Percentiles rank a stretch among this genome's conserved stretches.
Conservation (phyloP, 2,113 vertebrate genomes). For the Todiramphus saurophagus region DNA sequence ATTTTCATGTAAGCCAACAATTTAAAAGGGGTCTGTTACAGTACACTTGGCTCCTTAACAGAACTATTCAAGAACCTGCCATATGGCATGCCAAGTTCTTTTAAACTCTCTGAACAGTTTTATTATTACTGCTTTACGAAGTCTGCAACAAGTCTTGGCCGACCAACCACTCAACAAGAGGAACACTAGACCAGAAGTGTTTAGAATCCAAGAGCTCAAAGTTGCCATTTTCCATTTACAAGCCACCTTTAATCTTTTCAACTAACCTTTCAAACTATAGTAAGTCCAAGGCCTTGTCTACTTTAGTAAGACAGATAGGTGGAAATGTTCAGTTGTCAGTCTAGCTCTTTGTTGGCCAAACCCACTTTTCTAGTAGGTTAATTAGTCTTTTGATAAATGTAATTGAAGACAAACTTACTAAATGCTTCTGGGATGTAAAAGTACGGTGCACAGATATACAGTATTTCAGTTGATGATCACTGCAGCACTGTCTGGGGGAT, state of each 20-base stretch:
- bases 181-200: slow-evolving; percentile 55
- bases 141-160: slow-evolving; percentile 62
- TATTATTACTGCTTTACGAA: slow-evolving; percentile 55
- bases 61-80: slow-evolving; percentile 53
- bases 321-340: neutral
- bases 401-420: neutral
- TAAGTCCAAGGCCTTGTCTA: neutral
- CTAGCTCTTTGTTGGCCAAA: neutral
- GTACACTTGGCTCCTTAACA: slow-evolving; percentile 56
- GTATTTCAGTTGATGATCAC: neutral
- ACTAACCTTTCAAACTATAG: slow-evolving; percentile 16
- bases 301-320: neutral
- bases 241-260: slow-evolving; percentile 51
- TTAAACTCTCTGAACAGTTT: slow-evolving; percentile 58
- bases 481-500: neutral
- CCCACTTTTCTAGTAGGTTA: neutral
- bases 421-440: neutral
- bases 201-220: slow-evolving; percentile 47
- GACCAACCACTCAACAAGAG: slow-evolving; percentile 24
- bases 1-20: slow-evolving; percentile 28
- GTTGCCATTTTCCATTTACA: slow-evolving; percentile 52
- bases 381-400: neutral
- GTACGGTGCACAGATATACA: neutral
- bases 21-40: slow-evolving; percentile 58
- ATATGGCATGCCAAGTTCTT: slow-evolving; percentile 53